Evolutionary conservation across 2,888 invertebrate species (phyloP).

Genomic region (Portevinia maculata): DNA sequence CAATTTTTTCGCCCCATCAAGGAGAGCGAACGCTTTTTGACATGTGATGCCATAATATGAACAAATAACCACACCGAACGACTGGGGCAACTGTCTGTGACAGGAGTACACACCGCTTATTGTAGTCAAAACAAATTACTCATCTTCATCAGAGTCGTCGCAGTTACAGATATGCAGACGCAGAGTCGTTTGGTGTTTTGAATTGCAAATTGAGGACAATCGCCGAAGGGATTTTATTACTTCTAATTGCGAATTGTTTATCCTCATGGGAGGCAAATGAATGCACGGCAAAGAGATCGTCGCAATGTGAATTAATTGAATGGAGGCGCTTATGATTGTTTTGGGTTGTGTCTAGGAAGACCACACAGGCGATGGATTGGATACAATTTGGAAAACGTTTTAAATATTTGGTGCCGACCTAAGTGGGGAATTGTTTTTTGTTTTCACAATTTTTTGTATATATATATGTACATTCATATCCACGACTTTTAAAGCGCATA

Average conservation of each 20-base stretch:
- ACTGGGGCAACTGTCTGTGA: conserved; percentile 13
- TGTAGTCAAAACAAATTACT: conserved; percentile 67
- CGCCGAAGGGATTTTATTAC: conserved; percentile 67
- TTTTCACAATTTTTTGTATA: no score
- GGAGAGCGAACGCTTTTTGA: conserved; percentile 29
- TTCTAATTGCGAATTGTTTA: conserved; percentile 68
- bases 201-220: conserved; percentile 72
- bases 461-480: no score
- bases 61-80: not conserved
- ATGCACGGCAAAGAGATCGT: conserved; percentile 24
- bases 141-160: conserved; percentile 32
- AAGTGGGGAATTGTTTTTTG: no score
- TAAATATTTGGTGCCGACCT: no score
- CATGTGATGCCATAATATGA: conserved; percentile 44
- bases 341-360: conserved; percentile 19
- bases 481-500: no score
- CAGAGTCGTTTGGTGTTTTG: conserved; percentile 30
- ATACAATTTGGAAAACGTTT: not conserved
- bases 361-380: conserved; percentile 39
- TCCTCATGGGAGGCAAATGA: conserved; percentile 39
- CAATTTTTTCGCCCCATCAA: conserved; percentile 7
- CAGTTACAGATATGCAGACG: conserved; percentile 25
- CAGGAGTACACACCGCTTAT: conserved; percentile 35
- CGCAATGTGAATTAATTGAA: conserved; percentile 39
- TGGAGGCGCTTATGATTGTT: conserved; percentile 21